Conservation (phyloP, 2,113 vertebrate genomes). For the Heterocephalus glaber region DNA sequence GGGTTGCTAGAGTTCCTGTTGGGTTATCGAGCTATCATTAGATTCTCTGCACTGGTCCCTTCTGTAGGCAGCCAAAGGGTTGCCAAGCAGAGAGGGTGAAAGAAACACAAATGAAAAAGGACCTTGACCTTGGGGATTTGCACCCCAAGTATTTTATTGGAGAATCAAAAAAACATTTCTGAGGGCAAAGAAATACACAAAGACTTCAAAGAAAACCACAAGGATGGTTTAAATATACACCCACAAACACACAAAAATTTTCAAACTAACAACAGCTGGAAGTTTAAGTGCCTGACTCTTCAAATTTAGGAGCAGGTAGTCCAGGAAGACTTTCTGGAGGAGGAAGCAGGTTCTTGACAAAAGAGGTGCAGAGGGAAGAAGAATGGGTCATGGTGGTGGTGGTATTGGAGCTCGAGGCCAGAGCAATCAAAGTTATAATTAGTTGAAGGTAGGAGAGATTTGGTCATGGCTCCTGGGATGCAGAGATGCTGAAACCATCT, state of each 20-base stretch:
- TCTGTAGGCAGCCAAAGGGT: background rate
- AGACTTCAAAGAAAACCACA: conserved; percentile 63
- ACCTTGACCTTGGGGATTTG: conserved; percentile 16
- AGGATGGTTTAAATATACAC: conserved; percentile 47
- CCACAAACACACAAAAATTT: conserved; percentile 36
- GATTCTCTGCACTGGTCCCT: background rate
- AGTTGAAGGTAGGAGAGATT: background rate
- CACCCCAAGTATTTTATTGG: background rate
- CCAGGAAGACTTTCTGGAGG: conserved; percentile 41
- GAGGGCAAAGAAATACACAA: conserved; percentile 34
- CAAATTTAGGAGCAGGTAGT: background rate
- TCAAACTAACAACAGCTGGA: conserved; percentile 30
- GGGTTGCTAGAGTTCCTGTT: background rate
- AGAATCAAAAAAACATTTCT: conserved; percentile 44
- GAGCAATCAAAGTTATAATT: background rate
- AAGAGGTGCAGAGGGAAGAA: background rate
- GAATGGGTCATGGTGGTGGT: background rate
- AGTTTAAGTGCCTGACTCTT: background rate
- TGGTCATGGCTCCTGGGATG: background rate
- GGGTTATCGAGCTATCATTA: background rate
- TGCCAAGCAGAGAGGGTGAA: background rate
- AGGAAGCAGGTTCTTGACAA: background rate
- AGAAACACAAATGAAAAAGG: background rate
- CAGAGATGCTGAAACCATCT: background rate
- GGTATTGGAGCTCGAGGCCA: background rate